These are phyloP conservation scores for Plutomurus gul DNA, from an alignment of 1,140 invertebrate genomes.

Conservation along the genomic window DNA sequence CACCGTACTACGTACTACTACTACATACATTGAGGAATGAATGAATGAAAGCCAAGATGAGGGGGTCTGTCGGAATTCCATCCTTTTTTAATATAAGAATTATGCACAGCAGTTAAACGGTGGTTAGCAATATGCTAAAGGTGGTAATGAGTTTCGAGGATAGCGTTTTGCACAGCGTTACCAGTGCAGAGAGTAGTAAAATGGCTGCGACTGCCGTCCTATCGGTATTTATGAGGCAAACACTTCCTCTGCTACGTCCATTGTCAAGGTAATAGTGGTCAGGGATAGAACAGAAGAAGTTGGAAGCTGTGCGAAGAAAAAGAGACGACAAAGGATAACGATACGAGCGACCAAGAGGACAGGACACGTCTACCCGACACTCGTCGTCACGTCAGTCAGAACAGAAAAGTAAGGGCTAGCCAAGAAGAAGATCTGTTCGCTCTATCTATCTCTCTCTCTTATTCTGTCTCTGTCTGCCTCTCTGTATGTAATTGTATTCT, in stretches of 20 bases:
- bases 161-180: neutral
- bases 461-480: too few species aligned
- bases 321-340: neutral
- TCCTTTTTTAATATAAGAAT: neutral
- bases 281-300: neutral
- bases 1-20: neutral
- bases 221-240: conserved; percentile 42
- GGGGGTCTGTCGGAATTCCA: neutral
- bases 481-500: conserved; percentile 1
- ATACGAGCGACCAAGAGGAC: too few species aligned
- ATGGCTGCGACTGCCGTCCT: neutral
- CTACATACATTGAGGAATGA: neutral
- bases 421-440: too few species aligned
- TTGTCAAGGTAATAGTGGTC: conserved; percentile 43
- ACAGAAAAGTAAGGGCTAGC: too few species aligned
- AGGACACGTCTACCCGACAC: too few species aligned
- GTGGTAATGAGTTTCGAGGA: neutral
- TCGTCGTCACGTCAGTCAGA: too few species aligned
- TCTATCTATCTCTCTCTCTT: too few species aligned
- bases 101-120: too few species aligned
- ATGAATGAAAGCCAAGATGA: conserved; percentile 1
- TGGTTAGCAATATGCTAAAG: neutral
- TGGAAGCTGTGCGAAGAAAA: neutral
- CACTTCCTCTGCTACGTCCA: conserved; percentile 34
- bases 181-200: neutral